Conservation (phyloP, 2,797 vertebrate genomes). For the Sebastiscus tertius region DNA sequence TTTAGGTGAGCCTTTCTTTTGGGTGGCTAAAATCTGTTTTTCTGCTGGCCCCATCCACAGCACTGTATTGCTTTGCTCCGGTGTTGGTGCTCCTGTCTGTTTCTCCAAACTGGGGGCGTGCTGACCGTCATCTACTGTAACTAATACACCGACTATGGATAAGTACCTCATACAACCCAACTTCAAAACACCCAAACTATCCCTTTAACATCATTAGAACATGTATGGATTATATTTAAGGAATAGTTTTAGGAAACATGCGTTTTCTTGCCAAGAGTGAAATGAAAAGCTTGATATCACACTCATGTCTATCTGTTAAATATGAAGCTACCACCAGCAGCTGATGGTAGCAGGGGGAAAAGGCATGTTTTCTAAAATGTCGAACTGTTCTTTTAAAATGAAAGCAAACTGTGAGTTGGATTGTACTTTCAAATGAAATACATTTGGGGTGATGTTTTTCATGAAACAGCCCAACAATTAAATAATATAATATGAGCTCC, state of each 20-base stretch:
- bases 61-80: no score
- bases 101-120: no score
- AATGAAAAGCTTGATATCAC: background rate
- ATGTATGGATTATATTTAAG: background rate
- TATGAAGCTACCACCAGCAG: background rate
- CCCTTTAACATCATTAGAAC: background rate
- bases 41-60: no score
- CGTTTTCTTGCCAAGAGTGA: background rate
- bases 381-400: background rate
- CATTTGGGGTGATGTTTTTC: slow-evolving; percentile 3
- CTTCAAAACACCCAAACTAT: no score
- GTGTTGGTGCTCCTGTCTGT: no score
- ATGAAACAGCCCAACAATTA: background rate
- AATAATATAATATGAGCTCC: slow-evolving; percentile 7
- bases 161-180: no score
- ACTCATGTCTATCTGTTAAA: background rate
- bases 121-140: no score
- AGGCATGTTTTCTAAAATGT: background rate
- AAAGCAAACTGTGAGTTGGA: background rate
- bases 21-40: no score
- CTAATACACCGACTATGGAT: no score
- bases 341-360: background rate
- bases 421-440: background rate
- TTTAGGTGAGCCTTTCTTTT: no score
- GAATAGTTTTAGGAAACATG: background rate